Evolutionary conservation across 2,113 vertebrate genomes (phyloP).

Genomic region (Mastomys natalensis): DNA sequence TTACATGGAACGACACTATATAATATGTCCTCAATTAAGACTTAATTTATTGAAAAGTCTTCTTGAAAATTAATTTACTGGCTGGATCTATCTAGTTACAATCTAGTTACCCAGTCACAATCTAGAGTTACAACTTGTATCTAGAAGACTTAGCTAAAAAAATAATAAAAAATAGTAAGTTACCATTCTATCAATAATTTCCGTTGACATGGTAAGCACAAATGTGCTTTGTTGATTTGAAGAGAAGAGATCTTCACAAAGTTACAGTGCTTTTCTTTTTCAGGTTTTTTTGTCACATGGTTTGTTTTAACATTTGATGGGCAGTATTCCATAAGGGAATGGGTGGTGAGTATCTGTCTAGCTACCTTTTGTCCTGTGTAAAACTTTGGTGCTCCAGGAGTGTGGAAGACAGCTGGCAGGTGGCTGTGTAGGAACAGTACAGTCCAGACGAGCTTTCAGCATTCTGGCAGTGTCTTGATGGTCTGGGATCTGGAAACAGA

Average conservation of each 20-base stretch:
- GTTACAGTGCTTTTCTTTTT: background rate
- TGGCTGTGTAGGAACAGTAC: constrained; percentile 63
- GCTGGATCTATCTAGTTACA: background rate
- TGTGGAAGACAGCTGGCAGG: constrained; percentile 46
- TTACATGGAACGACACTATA: background rate
- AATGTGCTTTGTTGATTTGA: background rate
- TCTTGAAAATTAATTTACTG: constrained; percentile 12
- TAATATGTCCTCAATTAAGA: background rate
- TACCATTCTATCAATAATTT: background rate
- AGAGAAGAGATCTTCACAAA: background rate
- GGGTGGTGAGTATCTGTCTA: constrained; percentile 39
- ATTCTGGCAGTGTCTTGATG: constrained; percentile 74
- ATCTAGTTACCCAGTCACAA: background rate
- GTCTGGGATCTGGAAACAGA: constrained; percentile 76
- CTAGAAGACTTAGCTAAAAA: background rate
- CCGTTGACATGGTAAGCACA: background rate
- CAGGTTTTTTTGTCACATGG: background rate
- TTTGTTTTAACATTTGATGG: background rate
- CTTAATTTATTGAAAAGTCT: background rate
- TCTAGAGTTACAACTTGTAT: background rate
- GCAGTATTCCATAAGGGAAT: background rate
- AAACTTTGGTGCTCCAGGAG: constrained; percentile 62
- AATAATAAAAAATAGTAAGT: background rate
- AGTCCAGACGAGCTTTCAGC: constrained; percentile 66
- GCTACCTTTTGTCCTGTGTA: constrained; percentile 69